These are phyloP conservation scores for Enteromius viviparus DNA, from an alignment of 2,797 vertebrate species.

Conservation along the genomic window DNA sequence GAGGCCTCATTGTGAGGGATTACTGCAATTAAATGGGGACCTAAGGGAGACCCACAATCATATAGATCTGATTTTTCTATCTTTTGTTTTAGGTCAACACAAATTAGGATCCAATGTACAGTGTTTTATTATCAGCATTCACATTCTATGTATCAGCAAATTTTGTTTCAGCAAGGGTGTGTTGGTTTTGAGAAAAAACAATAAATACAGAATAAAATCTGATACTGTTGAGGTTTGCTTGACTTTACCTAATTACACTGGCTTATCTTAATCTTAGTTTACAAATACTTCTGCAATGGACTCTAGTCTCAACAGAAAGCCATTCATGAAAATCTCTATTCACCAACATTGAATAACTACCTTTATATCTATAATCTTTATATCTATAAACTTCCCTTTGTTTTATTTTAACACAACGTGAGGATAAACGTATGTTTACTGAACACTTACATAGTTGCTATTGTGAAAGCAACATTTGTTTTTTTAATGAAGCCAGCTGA, in stretches of 20 bases:
- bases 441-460: slow-evolving; percentile 71
- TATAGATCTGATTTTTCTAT: slow-evolving; percentile 49
- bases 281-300: slow-evolving; percentile 46
- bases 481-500: slow-evolving; percentile 68
- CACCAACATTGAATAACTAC: neutral
- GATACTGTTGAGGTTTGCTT: slow-evolving; percentile 38
- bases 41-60: slow-evolving; percentile 47
- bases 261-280: slow-evolving; percentile 56
- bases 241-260: slow-evolving; percentile 53
- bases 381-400: slow-evolving; percentile 31
- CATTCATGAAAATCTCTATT: slow-evolving; percentile 53
- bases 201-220: slow-evolving; percentile 42
- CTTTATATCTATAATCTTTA: neutral
- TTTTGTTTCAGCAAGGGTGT: neutral
- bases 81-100: slow-evolving; percentile 59
- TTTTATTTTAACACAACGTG: slow-evolving; percentile 59
- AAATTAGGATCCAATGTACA: slow-evolving; percentile 10
- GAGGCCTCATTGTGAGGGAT: slow-evolving; percentile 43
- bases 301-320: slow-evolving; percentile 50
- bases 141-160: slow-evolving; percentile 19
- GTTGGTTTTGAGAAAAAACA: neutral
- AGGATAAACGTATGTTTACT: slow-evolving; percentile 72
- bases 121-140: slow-evolving; percentile 31
- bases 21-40: slow-evolving; percentile 54
- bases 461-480: slow-evolving; percentile 73